Evolutionary conservation across 1,140 invertebrate genomes (phyloP).

Genomic region (Neotoxoptera formosana): DNA sequence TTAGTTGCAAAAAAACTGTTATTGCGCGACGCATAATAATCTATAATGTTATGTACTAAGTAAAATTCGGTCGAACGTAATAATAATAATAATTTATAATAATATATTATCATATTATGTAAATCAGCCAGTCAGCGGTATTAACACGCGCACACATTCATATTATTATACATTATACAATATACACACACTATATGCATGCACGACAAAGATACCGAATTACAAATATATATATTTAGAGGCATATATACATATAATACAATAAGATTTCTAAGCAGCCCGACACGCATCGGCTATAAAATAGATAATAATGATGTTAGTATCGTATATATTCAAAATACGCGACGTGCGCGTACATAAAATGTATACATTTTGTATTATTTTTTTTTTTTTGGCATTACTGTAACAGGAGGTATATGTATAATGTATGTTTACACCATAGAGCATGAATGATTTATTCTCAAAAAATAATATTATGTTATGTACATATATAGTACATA

Average conservation of each 20-base stretch:
- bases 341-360: neutral
- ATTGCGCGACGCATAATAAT: neutral
- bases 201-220: neutral
- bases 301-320: neutral
- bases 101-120: slow-evolving; percentile 20
- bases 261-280: neutral
- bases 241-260: neutral
- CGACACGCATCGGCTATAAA: neutral
- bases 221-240: slow-evolving; percentile 6
- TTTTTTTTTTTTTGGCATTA: neutral
- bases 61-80: neutral
- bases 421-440: neutral
- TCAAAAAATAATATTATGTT: neutral
- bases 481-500: neutral
- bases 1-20: neutral
- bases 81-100: too few species aligned
- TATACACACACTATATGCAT: slow-evolving; percentile 18
- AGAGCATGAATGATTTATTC: neutral
- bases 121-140: slow-evolving; percentile 19
- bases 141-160: neutral
- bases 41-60: slow-evolving; percentile 2
- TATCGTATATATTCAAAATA: neutral
- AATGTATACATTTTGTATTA: neutral
- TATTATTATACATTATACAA: neutral
- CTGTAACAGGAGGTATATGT: neutral